Evolutionary conservation across 2,113 vertebrate genomes (phyloP).

Genomic region (Orthochromis indermauri): DNA sequence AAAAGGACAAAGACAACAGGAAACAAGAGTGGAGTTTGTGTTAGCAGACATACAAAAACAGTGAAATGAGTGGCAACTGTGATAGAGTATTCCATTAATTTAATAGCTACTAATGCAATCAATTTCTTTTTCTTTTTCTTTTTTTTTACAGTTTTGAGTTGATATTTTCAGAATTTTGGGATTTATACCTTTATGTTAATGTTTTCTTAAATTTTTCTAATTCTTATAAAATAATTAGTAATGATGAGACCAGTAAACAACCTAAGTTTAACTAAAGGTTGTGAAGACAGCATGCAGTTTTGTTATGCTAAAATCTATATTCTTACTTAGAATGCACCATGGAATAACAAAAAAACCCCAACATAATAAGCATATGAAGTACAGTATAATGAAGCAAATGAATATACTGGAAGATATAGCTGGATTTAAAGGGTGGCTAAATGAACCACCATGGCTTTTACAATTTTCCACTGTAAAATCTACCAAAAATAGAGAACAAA

Average conservation of each 20-base stretch:
- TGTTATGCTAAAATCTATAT: neutral
- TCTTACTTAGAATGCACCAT: neutral
- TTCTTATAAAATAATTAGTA: neutral
- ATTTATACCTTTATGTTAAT: neutral
- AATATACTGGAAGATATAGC: neutral
- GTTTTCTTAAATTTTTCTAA: neutral
- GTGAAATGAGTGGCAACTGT: neutral
- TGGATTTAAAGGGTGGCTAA: neutral
- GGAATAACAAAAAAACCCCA: neutral
- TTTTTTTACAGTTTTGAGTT: neutral
- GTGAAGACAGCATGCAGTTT: neutral
- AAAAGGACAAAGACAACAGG: slow-evolving; percentile 51
- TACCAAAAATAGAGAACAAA: neutral
- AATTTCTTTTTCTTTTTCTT: no score
- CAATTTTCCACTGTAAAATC: neutral
- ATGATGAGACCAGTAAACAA: neutral
- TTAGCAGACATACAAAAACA: slow-evolving; percentile 49
- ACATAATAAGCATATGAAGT: neutral
- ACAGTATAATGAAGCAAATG: neutral
- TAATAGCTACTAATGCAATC: neutral
- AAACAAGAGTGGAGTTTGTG: slow-evolving; percentile 55
- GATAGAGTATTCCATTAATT: neutral
- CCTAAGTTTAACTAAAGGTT: neutral
- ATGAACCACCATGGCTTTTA: neutral
- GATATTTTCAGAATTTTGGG: neutral